A percentile compares a stretch with the other conserved stretches of the same genome.
These are phyloP conservation scores for Drosophila demipolita DNA, from an alignment of 2,888 invertebrate genomes.

Conservation along the genomic window DNA sequence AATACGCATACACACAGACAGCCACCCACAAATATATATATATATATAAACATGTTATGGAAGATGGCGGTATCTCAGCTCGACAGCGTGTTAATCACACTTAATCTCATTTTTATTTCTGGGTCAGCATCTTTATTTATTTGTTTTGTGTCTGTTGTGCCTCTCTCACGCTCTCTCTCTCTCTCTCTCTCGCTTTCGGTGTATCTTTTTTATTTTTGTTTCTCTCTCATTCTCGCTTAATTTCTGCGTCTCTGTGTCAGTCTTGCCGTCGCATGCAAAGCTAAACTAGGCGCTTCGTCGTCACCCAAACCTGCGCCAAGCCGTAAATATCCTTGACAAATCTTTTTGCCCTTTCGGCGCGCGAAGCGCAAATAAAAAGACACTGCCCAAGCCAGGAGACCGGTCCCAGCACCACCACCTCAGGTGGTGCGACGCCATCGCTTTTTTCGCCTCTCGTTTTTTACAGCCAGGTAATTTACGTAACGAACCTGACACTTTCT, in stretches of 20 bases:
- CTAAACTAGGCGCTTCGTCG: constrained; percentile 42
- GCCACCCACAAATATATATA: constrained; percentile 14
- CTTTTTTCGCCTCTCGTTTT: constrained; percentile 51
- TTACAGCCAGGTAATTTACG: constrained; percentile 82
- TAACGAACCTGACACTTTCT: constrained; percentile 81
- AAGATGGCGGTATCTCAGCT: constrained; percentile 60
- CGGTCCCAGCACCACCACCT: constrained; percentile 6
- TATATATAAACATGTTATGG: constrained; percentile 45
- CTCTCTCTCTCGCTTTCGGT: not conserved
- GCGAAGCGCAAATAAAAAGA: constrained; percentile 76
- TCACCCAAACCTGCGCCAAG: constrained; percentile 33
- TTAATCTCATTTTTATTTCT: constrained; percentile 82
- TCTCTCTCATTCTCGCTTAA: not conserved
- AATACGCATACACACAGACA: constrained; percentile 14
- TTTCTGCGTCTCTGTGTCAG: constrained; percentile 4
- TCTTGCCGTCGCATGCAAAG: constrained; percentile 49
- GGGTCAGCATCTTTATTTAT: constrained; percentile 80
- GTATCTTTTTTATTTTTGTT: not conserved
- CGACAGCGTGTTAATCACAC: constrained; percentile 80
- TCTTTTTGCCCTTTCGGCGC: constrained; percentile 76
- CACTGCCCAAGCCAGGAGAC: constrained; percentile 35
- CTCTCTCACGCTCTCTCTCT: not conserved
- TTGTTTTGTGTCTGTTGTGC: constrained; percentile 29
- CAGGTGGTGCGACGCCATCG: constrained; percentile 39
- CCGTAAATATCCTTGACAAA: constrained; percentile 78